Evolutionary conservation across 1,140 invertebrate genomes (phyloP).

Genomic region (Drosophila truncata): DNA sequence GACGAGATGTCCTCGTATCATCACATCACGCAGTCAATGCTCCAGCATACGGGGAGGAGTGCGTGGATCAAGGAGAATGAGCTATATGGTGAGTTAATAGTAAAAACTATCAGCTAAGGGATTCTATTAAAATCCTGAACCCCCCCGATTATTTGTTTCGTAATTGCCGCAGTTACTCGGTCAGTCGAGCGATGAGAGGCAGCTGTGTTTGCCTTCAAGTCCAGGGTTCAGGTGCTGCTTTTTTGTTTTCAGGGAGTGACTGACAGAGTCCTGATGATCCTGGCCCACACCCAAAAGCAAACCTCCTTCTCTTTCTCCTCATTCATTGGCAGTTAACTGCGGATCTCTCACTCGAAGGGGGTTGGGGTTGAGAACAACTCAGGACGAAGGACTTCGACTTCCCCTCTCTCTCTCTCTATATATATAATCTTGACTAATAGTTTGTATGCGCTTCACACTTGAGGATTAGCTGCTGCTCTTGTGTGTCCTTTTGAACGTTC

Average conservation of each 20-base stretch:
- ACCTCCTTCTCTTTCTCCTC: not conserved
- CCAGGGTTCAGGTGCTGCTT: conserved; percentile 15
- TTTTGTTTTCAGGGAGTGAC: conserved; percentile 26
- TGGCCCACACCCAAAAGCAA: conserved; percentile 13
- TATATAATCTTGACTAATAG: conserved; percentile 80
- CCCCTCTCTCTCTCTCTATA: conserved; percentile 26
- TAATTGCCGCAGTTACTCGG: conserved; percentile 46
- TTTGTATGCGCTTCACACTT: conserved; percentile 83
- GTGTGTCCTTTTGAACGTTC: conserved; percentile 32
- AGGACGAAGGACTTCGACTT: conserved; percentile 6
- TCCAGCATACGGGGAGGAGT: conserved; percentile 72
- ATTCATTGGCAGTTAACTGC: conserved; percentile 12
- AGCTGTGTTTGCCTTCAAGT: conserved; percentile 73
- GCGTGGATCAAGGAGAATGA: conserved; percentile 84
- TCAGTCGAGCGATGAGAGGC: conserved; percentile 51
- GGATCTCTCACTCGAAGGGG: conserved; percentile 9
- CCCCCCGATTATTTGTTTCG: conserved; percentile 32
- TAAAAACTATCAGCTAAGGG: not conserved
- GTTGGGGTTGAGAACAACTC: not conserved
- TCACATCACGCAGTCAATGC: conserved; percentile 82
- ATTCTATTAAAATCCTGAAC: not conserved
- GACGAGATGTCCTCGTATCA: conserved; percentile 84
- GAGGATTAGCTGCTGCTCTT: conserved; percentile 61
- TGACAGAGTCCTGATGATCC: conserved; percentile 19
- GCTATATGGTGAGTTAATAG: conserved; percentile 79